Base-by-base conservation (phyloP, 1,140 invertebrate species). In the Sipha flava region DNA sequence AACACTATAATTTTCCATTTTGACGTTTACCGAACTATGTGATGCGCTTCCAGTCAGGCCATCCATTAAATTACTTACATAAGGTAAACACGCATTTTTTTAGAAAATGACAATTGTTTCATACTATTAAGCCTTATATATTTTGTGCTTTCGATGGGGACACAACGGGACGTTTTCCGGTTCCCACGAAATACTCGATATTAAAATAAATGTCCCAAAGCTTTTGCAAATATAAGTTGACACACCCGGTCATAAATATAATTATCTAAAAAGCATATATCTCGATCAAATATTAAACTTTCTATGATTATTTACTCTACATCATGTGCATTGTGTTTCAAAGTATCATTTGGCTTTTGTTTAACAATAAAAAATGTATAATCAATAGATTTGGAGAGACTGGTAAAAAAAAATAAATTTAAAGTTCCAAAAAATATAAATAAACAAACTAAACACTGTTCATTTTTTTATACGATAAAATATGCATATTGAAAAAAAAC, bases 1-100 rank as follows among this genome's bases (percentile, higher is more conserved):
- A 43, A 34, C 49, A 57, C 45, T n/a, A 18, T 77, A 77, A 77
- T 77, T 77, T 77, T 26, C 73, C 29, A 43, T 14, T 66, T 18
- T 21, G 64, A 43, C 64, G 21, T 72, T 72, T 54, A 31, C 21
- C 49, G 31, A 75, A 75, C 34, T 54, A 54, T 70, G 6, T 49
- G 14, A 12, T 14, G 4, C 2, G 47, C 34, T 14, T n/a, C 1
- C 21, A 16, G n/a, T 2, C 21, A 3, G 14, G 26, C 70, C 34
- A 31, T 23, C 47, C 21, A 21, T 75, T 57, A 31, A 40, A 57
- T 57, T 75, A 75, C 72, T 75, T 57, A 47, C n/a, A 16, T 34
- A 16, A 12, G 18, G 45, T 34, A 54, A 73, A 73, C 68, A 21
- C 45, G 45, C 18, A 21, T 68, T 68, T 66, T 37, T 37, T 21